A percentile compares a stretch with the other conserved stretches of the same genome.
Conservation (phyloP, 2,113 vertebrate species). For the Bucco capensis region DNA sequence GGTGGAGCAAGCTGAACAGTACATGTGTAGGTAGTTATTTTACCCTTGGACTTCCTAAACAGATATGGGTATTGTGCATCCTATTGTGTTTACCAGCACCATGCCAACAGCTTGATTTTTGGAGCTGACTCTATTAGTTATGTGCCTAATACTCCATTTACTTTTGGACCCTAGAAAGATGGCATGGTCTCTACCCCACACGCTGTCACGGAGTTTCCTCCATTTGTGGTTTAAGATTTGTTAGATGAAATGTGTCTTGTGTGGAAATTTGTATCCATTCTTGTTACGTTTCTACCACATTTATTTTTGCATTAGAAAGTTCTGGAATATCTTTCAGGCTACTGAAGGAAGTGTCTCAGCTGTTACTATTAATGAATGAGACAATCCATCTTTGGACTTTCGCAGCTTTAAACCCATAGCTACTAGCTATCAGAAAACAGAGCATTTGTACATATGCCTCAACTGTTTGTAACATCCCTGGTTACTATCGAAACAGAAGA, state of each 20-base stretch:
- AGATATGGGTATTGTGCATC: background rate
- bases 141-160: background rate
- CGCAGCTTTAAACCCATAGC: background rate
- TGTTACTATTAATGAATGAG: background rate
- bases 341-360: background rate
- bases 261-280: background rate
- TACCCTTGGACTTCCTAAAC: background rate
- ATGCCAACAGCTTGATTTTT: background rate
- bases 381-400: background rate
- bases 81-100: background rate
- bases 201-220: rapidly evolving
- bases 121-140: background rate
- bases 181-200: background rate
- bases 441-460: background rate
- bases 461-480: background rate
- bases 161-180: background rate
- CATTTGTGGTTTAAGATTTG: background rate
- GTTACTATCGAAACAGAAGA: background rate
- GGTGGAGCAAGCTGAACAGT: background rate
- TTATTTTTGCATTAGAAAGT: background rate
- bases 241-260: background rate
- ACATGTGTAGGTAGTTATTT: background rate
- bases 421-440: background rate
- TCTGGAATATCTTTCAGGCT: background rate
- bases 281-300: background rate